phyloP scores from a whole-genome alignment of 2,113 vertebrate genomes.

The Psilopsiagon aymara region DNA sequence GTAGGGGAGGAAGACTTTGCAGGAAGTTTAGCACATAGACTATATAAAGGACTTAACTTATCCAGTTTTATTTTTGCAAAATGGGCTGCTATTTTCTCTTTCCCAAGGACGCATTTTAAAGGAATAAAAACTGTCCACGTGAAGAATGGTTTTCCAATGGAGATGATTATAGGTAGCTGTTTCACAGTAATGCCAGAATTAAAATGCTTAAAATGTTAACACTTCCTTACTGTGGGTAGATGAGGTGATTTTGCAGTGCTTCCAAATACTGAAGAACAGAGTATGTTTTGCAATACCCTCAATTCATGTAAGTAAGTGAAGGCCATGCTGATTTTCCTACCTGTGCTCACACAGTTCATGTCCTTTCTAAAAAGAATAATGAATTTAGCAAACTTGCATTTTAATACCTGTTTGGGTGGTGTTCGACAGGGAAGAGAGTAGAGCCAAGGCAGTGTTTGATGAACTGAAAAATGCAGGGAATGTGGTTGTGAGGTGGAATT shows the following conservation, averaged over 20 bases:
- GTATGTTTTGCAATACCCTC: not conserved
- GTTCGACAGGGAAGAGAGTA: not conserved
- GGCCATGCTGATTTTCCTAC: not conserved
- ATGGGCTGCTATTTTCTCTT: accelerated
- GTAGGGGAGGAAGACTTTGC: constrained; percentile 10
- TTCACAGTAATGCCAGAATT: not conserved
- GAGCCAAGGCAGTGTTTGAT: not conserved
- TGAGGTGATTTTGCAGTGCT: not conserved
- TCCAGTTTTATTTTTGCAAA: not conserved
- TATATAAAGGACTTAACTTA: not conserved
- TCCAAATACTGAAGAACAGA: not conserved
- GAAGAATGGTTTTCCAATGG: not conserved
- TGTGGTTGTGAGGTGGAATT: not conserved
- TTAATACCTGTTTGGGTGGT: not conserved
- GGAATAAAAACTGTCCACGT: not conserved
- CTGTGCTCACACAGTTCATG: not conserved
- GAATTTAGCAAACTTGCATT: not conserved
- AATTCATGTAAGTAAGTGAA: not conserved
- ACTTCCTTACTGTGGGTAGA: not conserved
- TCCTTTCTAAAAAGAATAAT: not conserved
- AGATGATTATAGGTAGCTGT: not conserved
- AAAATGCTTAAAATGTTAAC: not conserved
- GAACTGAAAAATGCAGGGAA: not conserved
- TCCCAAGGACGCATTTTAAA: not conserved
- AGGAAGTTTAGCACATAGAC: not conserved